phyloP scores from a whole-genome alignment of 2,113 vertebrate genomes.

The Stercorarius parasiticus region DNA sequence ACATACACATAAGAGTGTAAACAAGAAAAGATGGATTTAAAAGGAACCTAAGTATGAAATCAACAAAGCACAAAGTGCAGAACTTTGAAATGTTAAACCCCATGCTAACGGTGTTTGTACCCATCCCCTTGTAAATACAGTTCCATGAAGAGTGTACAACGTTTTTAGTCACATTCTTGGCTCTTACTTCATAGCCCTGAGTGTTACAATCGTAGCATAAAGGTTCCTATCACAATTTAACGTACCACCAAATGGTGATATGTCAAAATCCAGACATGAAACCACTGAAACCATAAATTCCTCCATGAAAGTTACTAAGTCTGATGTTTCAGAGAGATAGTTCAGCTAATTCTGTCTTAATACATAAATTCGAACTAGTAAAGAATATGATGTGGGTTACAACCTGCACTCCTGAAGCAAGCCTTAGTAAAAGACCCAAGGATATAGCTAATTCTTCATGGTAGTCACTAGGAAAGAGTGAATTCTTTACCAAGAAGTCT shows the following conservation, averaged over 20 bases:
- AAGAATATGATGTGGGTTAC: neutral
- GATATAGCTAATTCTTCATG: neutral
- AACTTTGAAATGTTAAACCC: neutral
- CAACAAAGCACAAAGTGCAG: neutral
- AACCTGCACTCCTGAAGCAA: neutral
- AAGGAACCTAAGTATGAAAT: neutral
- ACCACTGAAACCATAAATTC: neutral
- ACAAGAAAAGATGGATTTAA: neutral
- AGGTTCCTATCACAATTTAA: neutral
- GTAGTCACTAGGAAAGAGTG: neutral
- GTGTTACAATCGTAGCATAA: neutral
- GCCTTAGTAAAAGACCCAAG: neutral
- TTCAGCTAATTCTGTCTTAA: neutral
- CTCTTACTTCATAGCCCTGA: neutral
- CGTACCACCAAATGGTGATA: neutral
- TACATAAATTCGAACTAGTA: neutral
- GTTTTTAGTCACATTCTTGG: neutral
- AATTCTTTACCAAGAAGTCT: neutral
- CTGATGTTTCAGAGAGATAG: neutral
- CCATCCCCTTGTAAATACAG: neutral
- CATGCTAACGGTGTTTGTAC: neutral
- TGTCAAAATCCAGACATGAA: neutral
- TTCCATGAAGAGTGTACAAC: neutral
- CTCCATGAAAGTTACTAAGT: neutral
- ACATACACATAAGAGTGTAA: neutral